These are phyloP conservation scores for Halcyon chelicuti DNA, from an alignment of 2,797 vertebrate species.

Conservation along the genomic window DNA sequence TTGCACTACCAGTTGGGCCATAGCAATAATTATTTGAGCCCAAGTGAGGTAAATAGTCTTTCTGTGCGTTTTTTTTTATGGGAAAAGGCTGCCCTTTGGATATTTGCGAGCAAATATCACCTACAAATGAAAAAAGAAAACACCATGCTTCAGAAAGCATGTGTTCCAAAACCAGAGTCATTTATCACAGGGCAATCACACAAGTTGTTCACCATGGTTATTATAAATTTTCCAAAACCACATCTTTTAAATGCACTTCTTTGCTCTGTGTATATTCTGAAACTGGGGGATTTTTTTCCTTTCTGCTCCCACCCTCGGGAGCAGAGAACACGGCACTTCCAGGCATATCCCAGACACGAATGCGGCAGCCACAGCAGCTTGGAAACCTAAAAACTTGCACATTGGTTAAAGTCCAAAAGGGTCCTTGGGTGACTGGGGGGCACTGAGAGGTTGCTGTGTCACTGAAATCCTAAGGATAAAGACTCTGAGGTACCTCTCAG, in stretches of 20 bases:
- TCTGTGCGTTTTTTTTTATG: not conserved
- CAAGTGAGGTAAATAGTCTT: not conserved
- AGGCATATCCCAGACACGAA: not conserved
- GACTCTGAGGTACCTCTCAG: not conserved
- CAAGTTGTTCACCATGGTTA: not conserved
- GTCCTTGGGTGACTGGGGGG: not conserved
- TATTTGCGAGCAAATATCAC: not conserved
- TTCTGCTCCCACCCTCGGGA: not conserved
- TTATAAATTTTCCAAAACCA: not conserved
- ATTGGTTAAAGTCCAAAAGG: not conserved
- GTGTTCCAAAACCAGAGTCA: fast-evolving
- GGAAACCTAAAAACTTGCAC: not conserved
- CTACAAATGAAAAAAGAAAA: not conserved
- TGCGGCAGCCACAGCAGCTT: fast-evolving
- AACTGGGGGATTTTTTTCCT: not conserved
- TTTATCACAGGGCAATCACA: not conserved
- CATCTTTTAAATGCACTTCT: not conserved
- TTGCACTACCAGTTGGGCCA: not conserved
- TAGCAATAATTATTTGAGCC: not conserved
- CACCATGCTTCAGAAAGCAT: not conserved
- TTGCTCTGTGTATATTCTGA: not conserved
- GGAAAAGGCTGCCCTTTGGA: not conserved
- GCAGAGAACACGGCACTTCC: not conserved
- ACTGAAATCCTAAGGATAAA: not conserved
- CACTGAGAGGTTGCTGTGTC: not conserved